These are phyloP conservation scores for Argyrosomus japonicus DNA, from an alignment of 2,113 vertebrate genomes.

Conservation along the genomic window DNA sequence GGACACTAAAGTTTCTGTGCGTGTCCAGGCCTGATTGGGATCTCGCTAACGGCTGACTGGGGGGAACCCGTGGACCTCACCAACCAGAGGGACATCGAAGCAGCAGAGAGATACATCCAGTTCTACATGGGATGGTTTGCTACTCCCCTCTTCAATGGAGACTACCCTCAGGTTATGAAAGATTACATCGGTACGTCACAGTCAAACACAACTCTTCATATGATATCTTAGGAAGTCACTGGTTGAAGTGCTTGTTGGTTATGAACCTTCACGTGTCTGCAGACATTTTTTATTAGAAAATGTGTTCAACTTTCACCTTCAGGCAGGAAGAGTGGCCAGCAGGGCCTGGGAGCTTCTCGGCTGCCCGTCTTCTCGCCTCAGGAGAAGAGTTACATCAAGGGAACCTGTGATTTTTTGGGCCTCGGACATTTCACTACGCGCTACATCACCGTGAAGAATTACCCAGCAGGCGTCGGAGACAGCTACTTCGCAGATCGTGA, in stretches of 20 bases:
- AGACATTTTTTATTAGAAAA: too few relatives aligned
- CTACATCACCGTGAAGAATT: conserved; percentile 88
- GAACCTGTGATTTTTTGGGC: conserved; percentile 92
- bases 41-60: conserved; percentile 91
- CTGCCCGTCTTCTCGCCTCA: conserved; percentile 89
- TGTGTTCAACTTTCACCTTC: not conserved
- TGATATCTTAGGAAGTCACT: not conserved
- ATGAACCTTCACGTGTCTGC: not conserved
- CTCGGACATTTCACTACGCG: conserved; percentile 91
- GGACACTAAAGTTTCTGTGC: not conserved
- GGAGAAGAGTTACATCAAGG: conserved; percentile 90
- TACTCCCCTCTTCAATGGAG: conserved; percentile 89
- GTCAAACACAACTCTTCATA: not conserved
- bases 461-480: conserved; percentile 81
- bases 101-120: conserved; percentile 91
- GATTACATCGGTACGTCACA: conserved; percentile 86
- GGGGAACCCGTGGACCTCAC: conserved; percentile 90
- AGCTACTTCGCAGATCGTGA: conserved; percentile 88
- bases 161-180: conserved; percentile 95
- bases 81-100: conserved; percentile 86
- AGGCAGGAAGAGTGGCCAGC: conserved; percentile 91
- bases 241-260: not conserved
- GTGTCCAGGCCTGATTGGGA: conserved; percentile 89
- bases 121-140: conserved; percentile 96
- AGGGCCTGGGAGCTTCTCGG: conserved; percentile 88